phyloP scores from a whole-genome alignment of 1,140 invertebrate species.

The Musca vetustissima region DNA sequence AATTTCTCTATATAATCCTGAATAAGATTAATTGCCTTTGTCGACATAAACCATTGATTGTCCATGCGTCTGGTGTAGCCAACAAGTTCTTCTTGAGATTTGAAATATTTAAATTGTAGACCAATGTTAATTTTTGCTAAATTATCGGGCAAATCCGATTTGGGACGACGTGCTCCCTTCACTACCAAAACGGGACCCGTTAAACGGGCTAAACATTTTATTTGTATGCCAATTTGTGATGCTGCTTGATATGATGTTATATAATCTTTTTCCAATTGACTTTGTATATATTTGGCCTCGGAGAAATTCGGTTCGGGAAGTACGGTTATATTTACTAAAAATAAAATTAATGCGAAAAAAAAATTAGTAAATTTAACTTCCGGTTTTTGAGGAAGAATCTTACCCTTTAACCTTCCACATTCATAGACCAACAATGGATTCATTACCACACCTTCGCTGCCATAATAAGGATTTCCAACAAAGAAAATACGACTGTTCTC shows the following conservation, averaged over 20 bases:
- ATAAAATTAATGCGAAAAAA: constrained; percentile 24
- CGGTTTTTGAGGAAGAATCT: background rate
- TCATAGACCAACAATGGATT: constrained; percentile 42
- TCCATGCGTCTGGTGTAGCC: constrained; percentile 78
- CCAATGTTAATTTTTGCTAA: constrained; percentile 79
- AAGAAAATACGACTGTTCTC: constrained; percentile 71
- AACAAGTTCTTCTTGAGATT: constrained; percentile 72
- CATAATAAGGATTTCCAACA: constrained; percentile 78
- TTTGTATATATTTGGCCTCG: constrained; percentile 41
- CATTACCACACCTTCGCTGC: constrained; percentile 70
- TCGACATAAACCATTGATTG: constrained; percentile 79
- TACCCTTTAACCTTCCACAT: constrained; percentile 47
- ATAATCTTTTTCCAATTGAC: constrained; percentile 45
- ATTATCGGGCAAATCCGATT: constrained; percentile 48
- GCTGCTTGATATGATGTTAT: constrained; percentile 46
- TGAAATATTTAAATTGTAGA: constrained; percentile 89
- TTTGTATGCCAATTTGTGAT: constrained; percentile 60
- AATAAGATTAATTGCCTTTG: constrained; percentile 68
- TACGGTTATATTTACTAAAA: constrained; percentile 50
- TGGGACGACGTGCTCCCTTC: constrained; percentile 49
- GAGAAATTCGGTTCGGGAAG: constrained; percentile 55
- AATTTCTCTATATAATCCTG: constrained; percentile 69
- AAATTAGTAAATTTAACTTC: background rate
- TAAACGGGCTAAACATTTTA: constrained; percentile 75
- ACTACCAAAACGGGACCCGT: constrained; percentile 79